Evolutionary conservation across 2,888 invertebrate genomes (phyloP).

Genomic region (Drosophila histrio): DNA sequence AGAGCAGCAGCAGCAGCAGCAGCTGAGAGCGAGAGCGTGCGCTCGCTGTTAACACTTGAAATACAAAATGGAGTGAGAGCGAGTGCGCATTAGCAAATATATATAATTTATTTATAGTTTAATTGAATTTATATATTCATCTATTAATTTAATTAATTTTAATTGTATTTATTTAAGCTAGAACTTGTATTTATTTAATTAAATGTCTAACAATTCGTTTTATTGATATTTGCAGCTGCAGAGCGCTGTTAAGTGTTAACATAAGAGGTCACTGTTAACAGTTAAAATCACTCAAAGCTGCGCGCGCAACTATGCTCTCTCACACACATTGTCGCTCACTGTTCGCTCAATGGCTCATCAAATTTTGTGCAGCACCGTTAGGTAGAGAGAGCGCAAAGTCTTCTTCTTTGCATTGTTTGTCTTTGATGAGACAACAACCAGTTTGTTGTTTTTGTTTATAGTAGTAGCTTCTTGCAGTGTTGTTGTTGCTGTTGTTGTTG

Average conservation of each 20-base stretch:
- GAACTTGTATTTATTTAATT: neutral
- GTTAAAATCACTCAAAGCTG: slow-evolving; percentile 55
- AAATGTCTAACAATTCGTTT: neutral
- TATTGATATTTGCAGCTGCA: neutral
- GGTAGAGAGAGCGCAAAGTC: slow-evolving; percentile 65
- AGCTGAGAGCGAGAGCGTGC: slow-evolving; percentile 21
- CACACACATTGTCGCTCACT: slow-evolving; percentile 5
- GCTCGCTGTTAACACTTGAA: slow-evolving; percentile 25
- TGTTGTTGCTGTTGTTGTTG: slow-evolving; percentile 44
- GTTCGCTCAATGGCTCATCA: slow-evolving; percentile 27
- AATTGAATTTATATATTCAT: neutral
- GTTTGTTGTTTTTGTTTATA: slow-evolving; percentile 72
- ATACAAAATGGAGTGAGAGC: slow-evolving; percentile 64
- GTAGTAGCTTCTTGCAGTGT: slow-evolving; percentile 64
- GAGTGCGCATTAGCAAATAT: slow-evolving; percentile 6
- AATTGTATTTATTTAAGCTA: neutral
- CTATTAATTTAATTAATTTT: neutral
- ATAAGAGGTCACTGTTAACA: slow-evolving; percentile 43
- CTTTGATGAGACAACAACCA: slow-evolving; percentile 74
- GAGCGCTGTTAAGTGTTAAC: slow-evolving; percentile 40
- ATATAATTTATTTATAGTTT: neutral
- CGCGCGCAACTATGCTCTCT: neutral
- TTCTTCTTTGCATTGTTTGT: slow-evolving; percentile 60
- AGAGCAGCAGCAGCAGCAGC: slow-evolving; percentile 18
- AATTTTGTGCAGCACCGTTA: slow-evolving; percentile 65